phyloP scores from a whole-genome alignment of 2,888 invertebrate genomes.

The Leucozona laternaria region DNA sequence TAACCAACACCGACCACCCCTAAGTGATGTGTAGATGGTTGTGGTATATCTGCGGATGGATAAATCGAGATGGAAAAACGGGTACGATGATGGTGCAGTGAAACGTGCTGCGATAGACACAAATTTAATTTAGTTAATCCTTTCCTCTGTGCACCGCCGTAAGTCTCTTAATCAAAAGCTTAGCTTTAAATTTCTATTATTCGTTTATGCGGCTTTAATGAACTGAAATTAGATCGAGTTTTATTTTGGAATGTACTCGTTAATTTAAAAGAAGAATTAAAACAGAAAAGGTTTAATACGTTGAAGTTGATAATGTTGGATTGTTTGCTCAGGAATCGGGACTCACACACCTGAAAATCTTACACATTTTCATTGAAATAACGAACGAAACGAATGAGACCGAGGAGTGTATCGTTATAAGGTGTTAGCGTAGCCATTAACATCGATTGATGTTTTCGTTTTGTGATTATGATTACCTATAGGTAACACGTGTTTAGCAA shows the following conservation, averaged over 20 bases:
- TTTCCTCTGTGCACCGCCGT: not conserved
- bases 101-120: constrained; percentile 28
- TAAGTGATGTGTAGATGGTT: not conserved
- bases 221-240: not conserved
- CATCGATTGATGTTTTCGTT: too few species aligned
- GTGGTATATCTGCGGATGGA: not conserved
- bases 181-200: constrained; percentile 9
- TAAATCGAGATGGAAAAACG: not conserved
- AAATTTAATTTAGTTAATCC: constrained; percentile 41
- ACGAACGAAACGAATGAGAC: too few species aligned
- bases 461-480: too few species aligned
- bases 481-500: too few species aligned
- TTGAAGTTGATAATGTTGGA: not conserved
- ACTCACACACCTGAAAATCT: too few species aligned
- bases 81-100: constrained; percentile 6
- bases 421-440: too few species aligned
- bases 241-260: not conserved
- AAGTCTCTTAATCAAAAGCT: not conserved
- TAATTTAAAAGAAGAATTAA: not conserved
- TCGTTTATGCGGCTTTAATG: constrained; percentile 6
- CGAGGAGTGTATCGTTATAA: too few species aligned
- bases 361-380: too few species aligned
- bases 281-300: not conserved
- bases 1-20: not conserved
- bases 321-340: not conserved